A percentile compares a stretch with the other conserved stretches of the same genome.
Evolutionary conservation across 92 coral and sea anemone species (phyloP).

Genomic region (Virgularia gustaviana): DNA sequence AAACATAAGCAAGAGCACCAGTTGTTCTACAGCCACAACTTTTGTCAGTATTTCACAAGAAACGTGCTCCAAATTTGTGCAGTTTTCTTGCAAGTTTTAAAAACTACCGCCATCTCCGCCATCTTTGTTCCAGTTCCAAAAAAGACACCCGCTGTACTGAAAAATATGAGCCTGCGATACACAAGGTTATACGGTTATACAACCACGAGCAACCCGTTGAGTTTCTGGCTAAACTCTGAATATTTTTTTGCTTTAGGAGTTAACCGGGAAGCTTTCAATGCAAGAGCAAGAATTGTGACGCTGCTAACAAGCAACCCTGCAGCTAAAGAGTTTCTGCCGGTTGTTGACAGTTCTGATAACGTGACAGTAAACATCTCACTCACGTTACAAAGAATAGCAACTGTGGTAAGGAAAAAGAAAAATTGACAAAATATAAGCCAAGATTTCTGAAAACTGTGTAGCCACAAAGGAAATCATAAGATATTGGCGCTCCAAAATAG

Average conservation of each 20-base stretch:
- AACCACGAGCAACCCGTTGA: background rate
- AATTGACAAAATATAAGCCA: background rate
- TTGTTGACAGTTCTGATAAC: background rate
- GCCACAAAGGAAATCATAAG: background rate
- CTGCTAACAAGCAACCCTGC: background rate
- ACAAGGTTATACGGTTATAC: too few species aligned
- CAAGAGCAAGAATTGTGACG: background rate
- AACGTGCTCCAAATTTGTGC: too few species aligned
- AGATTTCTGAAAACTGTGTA: background rate
- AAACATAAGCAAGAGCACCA: too few species aligned
- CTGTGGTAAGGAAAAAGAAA: constrained; percentile 24
- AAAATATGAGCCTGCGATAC: too few species aligned
- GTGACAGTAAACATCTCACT: background rate
- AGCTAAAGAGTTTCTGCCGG: constrained; percentile 5
- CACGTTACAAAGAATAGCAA: constrained; percentile 20
- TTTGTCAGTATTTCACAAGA: too few species aligned
- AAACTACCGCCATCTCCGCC: too few species aligned
- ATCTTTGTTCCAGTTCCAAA: too few species aligned
- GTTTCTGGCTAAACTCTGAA: background rate
- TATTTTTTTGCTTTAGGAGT: background rate
- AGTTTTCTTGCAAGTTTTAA: too few species aligned
- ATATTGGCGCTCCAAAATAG: too few species aligned
- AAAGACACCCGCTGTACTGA: too few species aligned
- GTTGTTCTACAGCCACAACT: too few species aligned
- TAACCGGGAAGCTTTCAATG: background rate